Evolutionary conservation across 2,113 vertebrate species (phyloP), one percentile per base, ranked within the genome.

Genomic region (Myodes glareolus): DNA sequence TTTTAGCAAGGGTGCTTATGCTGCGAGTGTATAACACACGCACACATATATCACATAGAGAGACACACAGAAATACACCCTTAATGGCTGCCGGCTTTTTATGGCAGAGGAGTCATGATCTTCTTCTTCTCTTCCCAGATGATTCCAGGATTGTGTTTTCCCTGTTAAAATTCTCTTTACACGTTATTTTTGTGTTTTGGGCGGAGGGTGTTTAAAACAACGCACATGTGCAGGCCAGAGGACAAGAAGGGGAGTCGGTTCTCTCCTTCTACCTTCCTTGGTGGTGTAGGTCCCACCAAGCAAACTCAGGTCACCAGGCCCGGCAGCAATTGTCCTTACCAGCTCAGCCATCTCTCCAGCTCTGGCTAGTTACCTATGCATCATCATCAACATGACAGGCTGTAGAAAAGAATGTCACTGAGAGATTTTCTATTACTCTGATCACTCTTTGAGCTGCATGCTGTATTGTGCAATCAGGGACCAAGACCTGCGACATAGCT

Each of bases 361-460:
- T 36, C 65, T 47, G 31, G 63, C 65, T 68, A 21, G 45, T 50
- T 17, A 21, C 52, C 14, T 45, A 23, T 67, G 21, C 7, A 5
- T 27, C 65, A 88, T 2, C 23, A 55, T 50, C 29, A 50, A 39
- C 47, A 23, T 65, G 61, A 47, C 3, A 36, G 52, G 47, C 17
- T 45, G 1, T 14, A 29, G 31, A 27, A 12, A 16, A 17, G 68
- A 45, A 11, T 11, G 8, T 1, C 23, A 7, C 80, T 0, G 2
- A 31, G 7, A 39, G 58, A 63, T n/a, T 29, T 36, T 27, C 1
- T 88, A 52, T 42, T 33, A 50, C 88, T 93, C 85, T 36, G 55
- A 1, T 5, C 25, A 52, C 7, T 7, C 0, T 36, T 2, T 0
- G 82, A 73, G 33, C 13, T 13, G 31, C n/a, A 16, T 4, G 0